phyloP scores from a whole-genome alignment of 2,797 vertebrate species.

The Ambastaia sidthimunki region DNA sequence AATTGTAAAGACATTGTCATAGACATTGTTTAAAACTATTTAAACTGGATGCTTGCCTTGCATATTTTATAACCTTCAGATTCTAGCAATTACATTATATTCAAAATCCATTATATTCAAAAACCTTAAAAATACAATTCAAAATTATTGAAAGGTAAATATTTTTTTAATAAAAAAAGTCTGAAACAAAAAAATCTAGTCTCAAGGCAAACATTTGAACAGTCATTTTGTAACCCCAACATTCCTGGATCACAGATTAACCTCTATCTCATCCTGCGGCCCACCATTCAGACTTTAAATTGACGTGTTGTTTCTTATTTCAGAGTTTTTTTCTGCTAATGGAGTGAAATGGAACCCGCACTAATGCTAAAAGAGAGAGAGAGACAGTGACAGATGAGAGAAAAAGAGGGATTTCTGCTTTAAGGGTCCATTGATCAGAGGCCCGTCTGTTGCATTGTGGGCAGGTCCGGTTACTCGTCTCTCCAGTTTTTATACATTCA shows the following conservation, averaged over 20 bases:
- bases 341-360: slow-evolving; percentile 38
- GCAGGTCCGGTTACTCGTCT: slow-evolving; percentile 52
- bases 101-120: too few relatives aligned
- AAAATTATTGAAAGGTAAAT: too few relatives aligned
- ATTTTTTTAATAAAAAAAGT: too few relatives aligned
- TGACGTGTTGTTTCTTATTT: slow-evolving; percentile 41
- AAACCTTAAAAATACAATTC: too few relatives aligned
- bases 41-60: too few relatives aligned
- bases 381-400: slow-evolving; percentile 25
- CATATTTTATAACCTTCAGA: too few relatives aligned
- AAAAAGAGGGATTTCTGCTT: slow-evolving; percentile 31
- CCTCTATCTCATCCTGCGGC: neutral
- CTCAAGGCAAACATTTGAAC: neutral
- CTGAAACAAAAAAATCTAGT: neutral
- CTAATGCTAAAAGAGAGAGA: slow-evolving; percentile 10
- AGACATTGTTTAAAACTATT: too few relatives aligned
- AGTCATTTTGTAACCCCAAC: neutral
- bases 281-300: slow-evolving; percentile 27
- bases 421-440: slow-evolving; percentile 37
- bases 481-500: slow-evolving; percentile 28
- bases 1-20: too few relatives aligned
- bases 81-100: too few relatives aligned
- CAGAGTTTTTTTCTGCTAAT: slow-evolving; percentile 32
- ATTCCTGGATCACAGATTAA: too few relatives aligned
- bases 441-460: slow-evolving; percentile 27